These are phyloP conservation scores for Aelia acuminata DNA, from an alignment of 2,888 invertebrate species.

Conservation along the genomic window DNA sequence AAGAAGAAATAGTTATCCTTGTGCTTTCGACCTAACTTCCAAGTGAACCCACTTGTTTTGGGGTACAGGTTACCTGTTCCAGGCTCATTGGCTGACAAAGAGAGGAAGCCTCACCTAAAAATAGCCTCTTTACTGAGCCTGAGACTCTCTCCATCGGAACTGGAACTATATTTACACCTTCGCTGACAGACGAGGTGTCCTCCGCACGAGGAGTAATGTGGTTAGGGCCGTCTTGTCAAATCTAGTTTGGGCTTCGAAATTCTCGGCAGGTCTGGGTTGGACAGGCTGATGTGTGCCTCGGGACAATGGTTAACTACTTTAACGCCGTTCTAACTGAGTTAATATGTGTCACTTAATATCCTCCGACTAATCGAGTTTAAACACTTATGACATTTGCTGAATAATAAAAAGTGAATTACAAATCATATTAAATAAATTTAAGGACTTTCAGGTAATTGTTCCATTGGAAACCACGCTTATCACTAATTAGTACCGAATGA, in stretches of 20 bases:
- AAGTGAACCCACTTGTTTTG: too few species aligned
- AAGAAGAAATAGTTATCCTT: too few species aligned
- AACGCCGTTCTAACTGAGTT: not conserved
- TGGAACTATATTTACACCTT: not conserved
- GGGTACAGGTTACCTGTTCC: not conserved
- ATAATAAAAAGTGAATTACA: not conserved
- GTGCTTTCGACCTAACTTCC: too few species aligned
- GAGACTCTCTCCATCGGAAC: not conserved
- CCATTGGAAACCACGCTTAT: too few species aligned
- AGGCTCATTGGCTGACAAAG: not conserved
- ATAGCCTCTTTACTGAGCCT: not conserved
- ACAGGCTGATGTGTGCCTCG: not conserved
- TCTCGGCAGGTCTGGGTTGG: not conserved
- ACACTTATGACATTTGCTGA: not conserved
- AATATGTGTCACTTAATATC: not conserved
- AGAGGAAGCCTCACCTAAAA: not conserved
- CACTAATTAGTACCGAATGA: too few species aligned
- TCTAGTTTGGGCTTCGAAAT: not conserved
- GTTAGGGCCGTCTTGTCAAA: slow-evolving; percentile 4
- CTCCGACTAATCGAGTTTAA: not conserved
- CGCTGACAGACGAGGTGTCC: not conserved
- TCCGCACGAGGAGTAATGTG: not conserved
- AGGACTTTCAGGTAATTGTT: too few species aligned
- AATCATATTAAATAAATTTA: not conserved
- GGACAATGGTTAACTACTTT: not conserved